These are phyloP conservation scores for Carollia perspicillata DNA, from an alignment of 2,113 vertebrate genomes.

Conservation along the genomic window DNA sequence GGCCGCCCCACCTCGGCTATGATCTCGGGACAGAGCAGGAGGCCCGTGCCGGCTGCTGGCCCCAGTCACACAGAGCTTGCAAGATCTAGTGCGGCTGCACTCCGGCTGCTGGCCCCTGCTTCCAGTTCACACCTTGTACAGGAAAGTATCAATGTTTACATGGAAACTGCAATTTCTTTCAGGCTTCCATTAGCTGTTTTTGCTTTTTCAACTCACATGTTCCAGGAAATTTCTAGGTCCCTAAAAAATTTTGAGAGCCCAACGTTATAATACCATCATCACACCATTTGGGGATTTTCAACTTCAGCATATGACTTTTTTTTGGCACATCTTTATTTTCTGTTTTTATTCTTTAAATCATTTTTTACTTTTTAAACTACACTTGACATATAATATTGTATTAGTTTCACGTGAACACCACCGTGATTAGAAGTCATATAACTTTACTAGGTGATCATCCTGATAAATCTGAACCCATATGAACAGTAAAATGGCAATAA, in stretches of 20 bases:
- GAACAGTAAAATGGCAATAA: no score
- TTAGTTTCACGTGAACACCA: no score
- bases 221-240: not conserved
- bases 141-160: not conserved
- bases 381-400: no score
- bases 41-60: fast-evolving
- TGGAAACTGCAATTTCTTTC: not conserved
- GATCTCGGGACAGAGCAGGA: not conserved
- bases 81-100: not conserved
- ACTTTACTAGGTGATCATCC: no score
- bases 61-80: not conserved
- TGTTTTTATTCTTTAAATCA: no score
- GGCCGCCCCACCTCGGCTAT: not conserved
- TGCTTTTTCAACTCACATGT: not conserved
- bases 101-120: not conserved
- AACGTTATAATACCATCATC: not conserved
- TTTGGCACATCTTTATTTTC: no score
- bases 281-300: not conserved
- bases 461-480: no score
- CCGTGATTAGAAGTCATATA: no score
- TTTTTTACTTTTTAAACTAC: no score
- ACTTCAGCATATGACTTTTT: not conserved
- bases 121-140: not conserved
- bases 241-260: not conserved
- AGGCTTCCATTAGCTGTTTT: not conserved